Conservation (phyloP, 2,797 vertebrate genomes). For the Vespertilio murinus region DNA sequence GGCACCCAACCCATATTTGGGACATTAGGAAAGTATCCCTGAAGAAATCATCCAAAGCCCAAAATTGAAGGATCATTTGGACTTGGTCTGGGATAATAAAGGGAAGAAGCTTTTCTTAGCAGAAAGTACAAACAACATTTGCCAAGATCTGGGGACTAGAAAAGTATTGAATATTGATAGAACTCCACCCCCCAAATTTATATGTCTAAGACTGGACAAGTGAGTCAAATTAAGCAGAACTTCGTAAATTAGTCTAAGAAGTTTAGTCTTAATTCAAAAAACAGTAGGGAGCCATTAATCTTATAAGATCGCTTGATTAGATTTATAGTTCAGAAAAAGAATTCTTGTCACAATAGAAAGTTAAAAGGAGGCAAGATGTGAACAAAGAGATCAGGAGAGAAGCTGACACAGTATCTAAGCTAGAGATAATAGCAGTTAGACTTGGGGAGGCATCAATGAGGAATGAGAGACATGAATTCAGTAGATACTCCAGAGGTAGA, state of each 20-base stretch:
- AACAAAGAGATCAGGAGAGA: background rate
- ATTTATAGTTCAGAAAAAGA: conserved; percentile 29
- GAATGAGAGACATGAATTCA: background rate
- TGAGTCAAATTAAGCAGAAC: background rate
- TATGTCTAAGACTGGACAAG: background rate
- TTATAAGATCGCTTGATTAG: background rate
- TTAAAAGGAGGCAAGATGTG: background rate
- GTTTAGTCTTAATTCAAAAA: conserved; percentile 12
- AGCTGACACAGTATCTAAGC: background rate
- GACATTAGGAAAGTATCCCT: background rate
- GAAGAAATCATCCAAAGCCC: background rate
- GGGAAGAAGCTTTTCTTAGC: background rate
- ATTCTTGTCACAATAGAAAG: background rate
- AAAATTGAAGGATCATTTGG: background rate
- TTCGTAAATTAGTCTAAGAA: background rate
- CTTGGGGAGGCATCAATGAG: background rate
- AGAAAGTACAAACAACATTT: background rate
- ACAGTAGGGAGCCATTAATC: background rate
- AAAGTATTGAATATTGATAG: background rate
- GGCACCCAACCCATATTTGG: background rate
- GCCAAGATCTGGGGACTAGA: background rate
- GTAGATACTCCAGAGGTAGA: background rate
- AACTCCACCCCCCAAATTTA: background rate
- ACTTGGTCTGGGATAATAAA: background rate
- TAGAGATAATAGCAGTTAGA: background rate